phyloP scores from a whole-genome alignment of 2,888 invertebrate genomes.

The Metopia argyrocephala region DNA sequence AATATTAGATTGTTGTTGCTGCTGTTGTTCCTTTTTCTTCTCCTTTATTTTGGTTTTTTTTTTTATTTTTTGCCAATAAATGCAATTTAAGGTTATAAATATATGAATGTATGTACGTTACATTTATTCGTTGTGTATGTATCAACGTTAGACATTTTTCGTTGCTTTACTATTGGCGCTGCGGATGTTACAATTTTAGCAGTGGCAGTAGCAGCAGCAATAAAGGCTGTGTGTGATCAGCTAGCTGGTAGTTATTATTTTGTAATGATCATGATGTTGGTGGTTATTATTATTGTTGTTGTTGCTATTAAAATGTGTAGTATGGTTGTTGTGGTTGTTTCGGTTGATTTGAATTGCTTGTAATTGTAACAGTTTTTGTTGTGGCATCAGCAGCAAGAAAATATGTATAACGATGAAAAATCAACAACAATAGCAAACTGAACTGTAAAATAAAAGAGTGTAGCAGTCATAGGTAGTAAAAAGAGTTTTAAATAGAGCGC shows the following conservation, averaged over 20 bases:
- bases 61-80: slow-evolving; percentile 36
- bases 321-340: slow-evolving; percentile 50
- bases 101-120: neutral
- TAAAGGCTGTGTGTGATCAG: slow-evolving; percentile 51
- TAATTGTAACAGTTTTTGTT: slow-evolving; percentile 63
- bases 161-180: neutral
- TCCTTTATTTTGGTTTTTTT: neutral
- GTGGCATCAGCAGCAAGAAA: neutral
- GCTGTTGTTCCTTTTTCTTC: neutral
- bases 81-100: slow-evolving; percentile 49
- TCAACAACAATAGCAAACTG: slow-evolving; percentile 26
- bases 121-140: neutral
- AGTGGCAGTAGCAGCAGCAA: slow-evolving; percentile 31
- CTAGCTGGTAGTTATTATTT: slow-evolving; percentile 60
- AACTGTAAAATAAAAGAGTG: slow-evolving; percentile 47
- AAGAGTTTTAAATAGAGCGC: slow-evolving; percentile 61
- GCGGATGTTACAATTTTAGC: neutral
- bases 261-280: slow-evolving; percentile 54
- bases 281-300: slow-evolving; percentile 30
- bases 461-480: slow-evolving; percentile 55
- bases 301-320: neutral
- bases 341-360: slow-evolving; percentile 63
- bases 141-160: slow-evolving; percentile 19
- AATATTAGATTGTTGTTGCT: slow-evolving; percentile 11
- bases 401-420: neutral